phyloP scores from a whole-genome alignment of 2,797 vertebrate species.

The Furcifer pardalis region DNA sequence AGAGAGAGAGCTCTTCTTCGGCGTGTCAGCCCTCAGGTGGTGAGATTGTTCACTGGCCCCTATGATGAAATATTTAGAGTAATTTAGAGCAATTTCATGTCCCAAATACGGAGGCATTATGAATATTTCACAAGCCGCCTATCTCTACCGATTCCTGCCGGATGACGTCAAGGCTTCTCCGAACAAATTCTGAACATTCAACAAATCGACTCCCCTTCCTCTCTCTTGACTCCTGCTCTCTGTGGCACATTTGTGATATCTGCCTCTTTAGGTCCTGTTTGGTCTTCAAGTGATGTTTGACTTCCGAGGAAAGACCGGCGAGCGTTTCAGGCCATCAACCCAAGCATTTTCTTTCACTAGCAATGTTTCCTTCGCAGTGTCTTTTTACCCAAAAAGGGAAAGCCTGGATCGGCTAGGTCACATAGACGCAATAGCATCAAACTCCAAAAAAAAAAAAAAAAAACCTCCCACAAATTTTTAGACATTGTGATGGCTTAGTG shows the following conservation, averaged over 20 bases:
- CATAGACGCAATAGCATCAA: not conserved
- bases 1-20: not conserved
- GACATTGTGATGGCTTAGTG: too few relatives aligned
- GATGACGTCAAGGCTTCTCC: not conserved
- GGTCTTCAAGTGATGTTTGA: not conserved
- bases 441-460: too few relatives aligned
- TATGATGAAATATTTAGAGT: conserved; percentile 58
- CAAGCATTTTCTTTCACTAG: not conserved
- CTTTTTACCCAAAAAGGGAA: not conserved
- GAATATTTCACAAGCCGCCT: conserved; percentile 53
- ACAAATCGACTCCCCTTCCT: not conserved
- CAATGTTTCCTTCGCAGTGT: not conserved
- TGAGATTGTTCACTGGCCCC: conserved; percentile 33
- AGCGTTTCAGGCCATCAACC: not conserved
- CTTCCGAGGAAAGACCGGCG: not conserved
- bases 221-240: too few relatives aligned
- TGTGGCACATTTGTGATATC: not conserved
- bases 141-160: conserved; percentile 3
- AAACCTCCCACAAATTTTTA: too few relatives aligned
- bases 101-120: conserved; percentile 41
- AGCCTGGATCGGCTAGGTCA: not conserved
- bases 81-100: conserved; percentile 55
- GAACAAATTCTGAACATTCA: not conserved
- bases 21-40: conserved; percentile 27
- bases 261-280: not conserved